Conservation (phyloP, 2,888 invertebrate genomes). For the Dichetophora obliterata region DNA sequence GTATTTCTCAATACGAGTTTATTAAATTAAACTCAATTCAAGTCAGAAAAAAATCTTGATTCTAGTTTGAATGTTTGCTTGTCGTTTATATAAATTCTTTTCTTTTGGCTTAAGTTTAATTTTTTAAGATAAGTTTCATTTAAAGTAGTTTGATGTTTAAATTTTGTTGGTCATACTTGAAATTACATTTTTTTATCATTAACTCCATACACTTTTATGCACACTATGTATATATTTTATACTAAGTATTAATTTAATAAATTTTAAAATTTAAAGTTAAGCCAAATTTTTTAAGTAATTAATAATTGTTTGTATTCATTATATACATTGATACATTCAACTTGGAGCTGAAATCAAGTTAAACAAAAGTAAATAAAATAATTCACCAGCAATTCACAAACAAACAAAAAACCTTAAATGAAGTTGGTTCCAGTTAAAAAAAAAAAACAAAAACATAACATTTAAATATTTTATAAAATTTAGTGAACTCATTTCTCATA, state of each 20-base stretch:
- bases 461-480: not conserved
- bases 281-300: constrained; percentile 31
- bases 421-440: not conserved
- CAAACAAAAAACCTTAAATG: not conserved
- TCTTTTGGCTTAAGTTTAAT: not conserved
- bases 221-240: not conserved
- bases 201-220: not conserved
- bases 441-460: not conserved
- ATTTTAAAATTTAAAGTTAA: constrained; percentile 7
- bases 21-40: no score
- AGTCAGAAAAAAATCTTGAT: no score
- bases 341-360: constrained; percentile 67
- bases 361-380: constrained; percentile 34
- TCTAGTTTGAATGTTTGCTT: no score
- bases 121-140: not conserved
- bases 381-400: constrained; percentile 5
- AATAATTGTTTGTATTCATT: constrained; percentile 35
- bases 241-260: constrained; percentile 23
- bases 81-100: no score
- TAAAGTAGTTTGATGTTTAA: not conserved
- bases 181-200: not conserved
- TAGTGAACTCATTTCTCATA: not conserved
- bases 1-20: no score
- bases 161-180: not conserved
- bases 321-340: constrained; percentile 57